Percentiles rank a stretch among this genome's conserved stretches.
Conservation (phyloP, 1,140 invertebrate genomes). For the Druon quercuslanigerum region DNA sequence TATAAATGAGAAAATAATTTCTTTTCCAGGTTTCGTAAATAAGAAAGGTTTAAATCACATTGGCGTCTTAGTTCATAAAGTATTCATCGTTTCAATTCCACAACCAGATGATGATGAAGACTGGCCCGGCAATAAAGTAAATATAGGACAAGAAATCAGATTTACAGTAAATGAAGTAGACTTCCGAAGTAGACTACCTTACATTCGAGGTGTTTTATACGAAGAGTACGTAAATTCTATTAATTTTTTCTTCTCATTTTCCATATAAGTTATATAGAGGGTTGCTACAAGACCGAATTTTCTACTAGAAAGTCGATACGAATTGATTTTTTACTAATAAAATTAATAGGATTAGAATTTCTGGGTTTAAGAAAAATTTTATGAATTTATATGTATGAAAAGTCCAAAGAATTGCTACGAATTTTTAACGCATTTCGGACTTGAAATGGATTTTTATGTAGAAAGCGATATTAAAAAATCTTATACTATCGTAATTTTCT, state of each 20-base stretch:
- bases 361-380: no score
- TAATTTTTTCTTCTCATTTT: constrained; percentile 32
- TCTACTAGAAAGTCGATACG: no score
- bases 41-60: constrained; percentile 80
- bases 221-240: constrained; percentile 73
- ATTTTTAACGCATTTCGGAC: no score
- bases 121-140: constrained; percentile 77
- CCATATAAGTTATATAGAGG: constrained; percentile 37
- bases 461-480: no score
- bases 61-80: constrained; percentile 79
- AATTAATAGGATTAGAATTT: no score
- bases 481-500: no score
- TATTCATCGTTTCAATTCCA: constrained; percentile 81
- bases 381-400: no score
- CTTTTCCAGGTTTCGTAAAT: constrained; percentile 77
- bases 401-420: no score
- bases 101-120: constrained; percentile 75
- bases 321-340: no score
- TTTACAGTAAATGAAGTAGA: constrained; percentile 78
- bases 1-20: constrained; percentile 22
- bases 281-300: no score
- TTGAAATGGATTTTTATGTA: no score
- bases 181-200: constrained; percentile 76
- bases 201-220: constrained; percentile 77
- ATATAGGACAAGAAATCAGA: constrained; percentile 77